phyloP scores from a whole-genome alignment of 2,113 vertebrate species.

The Lasiurus borealis region DNA sequence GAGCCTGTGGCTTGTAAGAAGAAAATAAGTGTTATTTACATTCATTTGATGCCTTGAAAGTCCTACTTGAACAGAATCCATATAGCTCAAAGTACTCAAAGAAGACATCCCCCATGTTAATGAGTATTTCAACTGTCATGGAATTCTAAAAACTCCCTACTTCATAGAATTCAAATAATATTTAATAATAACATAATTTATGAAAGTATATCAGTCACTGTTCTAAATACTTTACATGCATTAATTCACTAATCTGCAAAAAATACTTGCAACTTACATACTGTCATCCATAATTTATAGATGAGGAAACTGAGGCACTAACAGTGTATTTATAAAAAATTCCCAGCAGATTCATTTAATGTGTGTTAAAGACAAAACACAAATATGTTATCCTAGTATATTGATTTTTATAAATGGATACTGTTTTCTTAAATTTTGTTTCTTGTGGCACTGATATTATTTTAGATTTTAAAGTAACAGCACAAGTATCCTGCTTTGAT shows the following conservation, averaged over 20 bases:
- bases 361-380: neutral
- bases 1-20: neutral
- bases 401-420: neutral
- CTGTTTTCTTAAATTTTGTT: neutral
- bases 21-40: conserved; percentile 62
- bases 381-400: neutral
- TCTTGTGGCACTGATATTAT: neutral
- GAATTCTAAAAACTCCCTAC: neutral
- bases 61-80: neutral
- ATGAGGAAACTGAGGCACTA: neutral
- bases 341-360: neutral
- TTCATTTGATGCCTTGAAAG: conserved; percentile 42
- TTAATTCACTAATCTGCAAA: neutral
- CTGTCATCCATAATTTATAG: neutral
- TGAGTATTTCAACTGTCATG: neutral
- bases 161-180: neutral
- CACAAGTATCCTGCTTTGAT: neutral
- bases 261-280: neutral
- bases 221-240: neutral
- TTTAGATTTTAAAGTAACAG: neutral
- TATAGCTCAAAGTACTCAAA: neutral
- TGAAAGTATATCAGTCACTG: neutral
- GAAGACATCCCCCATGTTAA: neutral
- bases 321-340: neutral
- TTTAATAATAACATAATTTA: neutral